phyloP scores from a whole-genome alignment of 1,140 invertebrate species.

The Drosophila persimilis region DNA sequence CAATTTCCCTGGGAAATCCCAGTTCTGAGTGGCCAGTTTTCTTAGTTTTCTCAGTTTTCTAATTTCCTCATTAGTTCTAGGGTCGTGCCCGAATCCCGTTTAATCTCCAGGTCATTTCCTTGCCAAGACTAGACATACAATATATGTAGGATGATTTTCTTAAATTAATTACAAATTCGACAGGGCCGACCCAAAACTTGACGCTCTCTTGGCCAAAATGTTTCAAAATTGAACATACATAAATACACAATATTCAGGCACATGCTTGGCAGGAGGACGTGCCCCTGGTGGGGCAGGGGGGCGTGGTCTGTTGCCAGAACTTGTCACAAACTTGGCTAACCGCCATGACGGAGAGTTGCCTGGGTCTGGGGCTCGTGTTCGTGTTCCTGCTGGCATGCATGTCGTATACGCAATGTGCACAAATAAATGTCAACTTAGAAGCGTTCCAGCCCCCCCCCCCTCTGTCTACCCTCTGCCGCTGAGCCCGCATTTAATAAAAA shows the following conservation, averaged over 20 bases:
- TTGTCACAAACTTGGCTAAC: constrained; percentile 79
- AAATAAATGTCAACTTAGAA: constrained; percentile 79
- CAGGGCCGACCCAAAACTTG: constrained; percentile 43
- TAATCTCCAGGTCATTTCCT: constrained; percentile 32
- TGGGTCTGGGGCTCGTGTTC: not conserved
- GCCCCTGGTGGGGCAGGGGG: not conserved
- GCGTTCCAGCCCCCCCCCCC: constrained; percentile 20
- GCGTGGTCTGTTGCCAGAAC: constrained; percentile 40
- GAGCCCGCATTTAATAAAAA: constrained; percentile 79
- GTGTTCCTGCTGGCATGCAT: constrained; percentile 47
- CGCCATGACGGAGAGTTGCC: constrained; percentile 44
- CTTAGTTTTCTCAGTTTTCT: constrained; percentile 5
- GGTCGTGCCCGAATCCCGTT: constrained; percentile 12
- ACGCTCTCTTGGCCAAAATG: constrained; percentile 6
- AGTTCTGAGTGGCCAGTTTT: not conserved
- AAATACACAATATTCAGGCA: constrained; percentile 62
- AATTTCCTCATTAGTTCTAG: not conserved
- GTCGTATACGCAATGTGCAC: constrained; percentile 74
- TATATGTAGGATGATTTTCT: constrained; percentile 33
- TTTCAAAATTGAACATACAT: constrained; percentile 69
- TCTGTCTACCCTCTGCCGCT: constrained; percentile 9
- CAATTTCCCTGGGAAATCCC: constrained; percentile 5
- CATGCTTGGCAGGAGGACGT: constrained; percentile 7
- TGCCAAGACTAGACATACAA: not conserved
- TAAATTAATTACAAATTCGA: constrained; percentile 73